phyloP scores from a whole-genome alignment of 2,797 vertebrate genomes.

The Poecilia wingei region DNA sequence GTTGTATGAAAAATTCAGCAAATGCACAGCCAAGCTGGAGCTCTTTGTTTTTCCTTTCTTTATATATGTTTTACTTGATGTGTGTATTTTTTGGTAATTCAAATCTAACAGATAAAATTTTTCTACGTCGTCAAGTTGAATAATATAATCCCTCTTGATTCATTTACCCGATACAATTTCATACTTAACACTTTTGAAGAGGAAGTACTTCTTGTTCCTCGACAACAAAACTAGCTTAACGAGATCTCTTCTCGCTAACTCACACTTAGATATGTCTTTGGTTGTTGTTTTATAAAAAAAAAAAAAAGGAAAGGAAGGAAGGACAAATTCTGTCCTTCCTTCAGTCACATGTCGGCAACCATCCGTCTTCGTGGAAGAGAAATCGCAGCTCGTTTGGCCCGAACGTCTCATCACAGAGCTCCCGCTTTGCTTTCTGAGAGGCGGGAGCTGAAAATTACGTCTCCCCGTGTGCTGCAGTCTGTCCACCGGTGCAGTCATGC shows the following conservation, averaged over 20 bases:
- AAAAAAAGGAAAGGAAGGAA: too few species aligned
- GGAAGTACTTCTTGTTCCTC: background rate
- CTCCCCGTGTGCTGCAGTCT: conserved; percentile 69
- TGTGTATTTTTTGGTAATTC: background rate
- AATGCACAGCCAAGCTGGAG: background rate
- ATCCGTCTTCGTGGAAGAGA: conserved; percentile 29
- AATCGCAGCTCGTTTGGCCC: conserved; percentile 60
- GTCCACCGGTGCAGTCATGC: conserved; percentile 61
- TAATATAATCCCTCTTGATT: background rate
- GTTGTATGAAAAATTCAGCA: too few species aligned
- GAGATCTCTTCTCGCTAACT: background rate
- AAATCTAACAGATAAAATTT: background rate
- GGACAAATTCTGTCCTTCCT: conserved; percentile 28
- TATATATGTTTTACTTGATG: background rate
- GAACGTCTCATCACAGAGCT: conserved; percentile 43
- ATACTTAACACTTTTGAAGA: background rate
- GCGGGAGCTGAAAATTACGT: conserved; percentile 58
- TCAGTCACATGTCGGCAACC: conserved; percentile 36
- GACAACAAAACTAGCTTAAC: background rate
- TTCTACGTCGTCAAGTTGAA: background rate
- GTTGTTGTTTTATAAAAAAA: background rate
- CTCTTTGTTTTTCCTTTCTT: too few species aligned
- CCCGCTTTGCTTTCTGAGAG: conserved; percentile 49
- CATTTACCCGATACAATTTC: background rate
- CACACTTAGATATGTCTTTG: background rate